Evolutionary conservation across 2,888 invertebrate species (phyloP), one percentile per base, ranked within the genome.

Genomic region (Lottia scabra): DNA sequence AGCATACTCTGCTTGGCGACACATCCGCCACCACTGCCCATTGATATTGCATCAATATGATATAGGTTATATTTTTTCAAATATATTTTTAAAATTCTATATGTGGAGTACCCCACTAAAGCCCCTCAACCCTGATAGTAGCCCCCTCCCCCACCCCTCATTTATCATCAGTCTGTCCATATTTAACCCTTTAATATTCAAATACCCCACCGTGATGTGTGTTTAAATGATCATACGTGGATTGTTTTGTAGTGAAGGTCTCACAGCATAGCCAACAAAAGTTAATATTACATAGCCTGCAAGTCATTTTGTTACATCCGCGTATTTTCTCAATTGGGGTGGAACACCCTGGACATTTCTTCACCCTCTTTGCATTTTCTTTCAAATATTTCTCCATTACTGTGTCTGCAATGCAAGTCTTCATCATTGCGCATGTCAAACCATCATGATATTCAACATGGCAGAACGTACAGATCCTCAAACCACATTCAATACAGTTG

Each of bases 191-290:
- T 30, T 30, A 30, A 38, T 5, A 38, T 1, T 38, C 38, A 38
- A 38, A 63, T 62, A 78, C 71, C 0, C 78, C 74, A 30, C 77
- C 79, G 70, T 85, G 84, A 2, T 23, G 48, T 23, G 43, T 65
- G 0, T 4, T 8, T 48, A 85, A 71, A 68, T 87, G 87, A 8
- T 75, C 79, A 67, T 87, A 86, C 48, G 84, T 84, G 3, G 70
- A 71, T 4, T 48, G 15, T 6, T 67, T 62, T 27, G 70, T 46
- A 3, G 5, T 6, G 65, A 81, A 86, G 10, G 71, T 72, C 30
- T 72, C 63, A 62, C 82, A 72, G 70, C 87, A 87, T 0, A 76
- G 45, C 87, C 87, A 87, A 71, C 87, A 88, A 27, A 88, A 83
- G 71, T 83, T 80, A 0, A 71, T 70, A 2, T 74, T 73, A 78